These are phyloP conservation scores for Chelonia mydas DNA, from an alignment of 2,797 vertebrate species.

Conservation along the genomic window DNA sequence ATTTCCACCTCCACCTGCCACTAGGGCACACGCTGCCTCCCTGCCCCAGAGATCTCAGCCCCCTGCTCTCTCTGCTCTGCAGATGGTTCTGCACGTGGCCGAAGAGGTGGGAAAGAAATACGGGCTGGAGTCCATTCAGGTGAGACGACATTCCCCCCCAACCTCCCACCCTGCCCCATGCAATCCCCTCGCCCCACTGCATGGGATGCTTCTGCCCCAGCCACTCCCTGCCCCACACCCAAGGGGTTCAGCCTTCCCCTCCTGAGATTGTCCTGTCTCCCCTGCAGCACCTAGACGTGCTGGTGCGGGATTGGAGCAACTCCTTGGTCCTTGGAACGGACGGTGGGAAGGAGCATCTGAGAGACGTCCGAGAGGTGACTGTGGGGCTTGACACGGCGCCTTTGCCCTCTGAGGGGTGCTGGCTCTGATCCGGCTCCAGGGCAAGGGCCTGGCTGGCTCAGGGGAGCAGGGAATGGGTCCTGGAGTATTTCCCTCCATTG, in stretches of 20 bases:
- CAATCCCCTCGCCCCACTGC: neutral
- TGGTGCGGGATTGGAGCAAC: constrained; percentile 9
- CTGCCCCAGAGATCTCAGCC: no score
- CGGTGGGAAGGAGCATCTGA: neutral
- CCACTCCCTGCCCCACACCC: no score
- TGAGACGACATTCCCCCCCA: neutral
- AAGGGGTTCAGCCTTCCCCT: neutral
- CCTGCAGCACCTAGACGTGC: neutral
- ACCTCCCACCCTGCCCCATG: no score
- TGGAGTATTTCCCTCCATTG: neutral
- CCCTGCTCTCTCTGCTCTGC: neutral
- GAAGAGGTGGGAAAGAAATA: constrained; percentile 69
- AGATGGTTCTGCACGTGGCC: constrained; percentile 63
- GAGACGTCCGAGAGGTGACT: constrained; percentile 49
- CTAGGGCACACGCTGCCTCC: neutral
- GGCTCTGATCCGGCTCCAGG: no score
- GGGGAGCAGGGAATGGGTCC: neutral
- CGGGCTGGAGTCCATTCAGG: constrained; percentile 58
- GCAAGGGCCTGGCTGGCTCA: no score
- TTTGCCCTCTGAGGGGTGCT: no score
- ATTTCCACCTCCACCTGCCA: neutral
- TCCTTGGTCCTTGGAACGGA: constrained; percentile 39
- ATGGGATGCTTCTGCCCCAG: no score
- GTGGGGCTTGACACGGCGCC: neutral
- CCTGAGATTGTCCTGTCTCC: neutral